Base-by-base conservation (phyloP, 2,113 vertebrate genomes). In the Steatornis caripensis region DNA sequence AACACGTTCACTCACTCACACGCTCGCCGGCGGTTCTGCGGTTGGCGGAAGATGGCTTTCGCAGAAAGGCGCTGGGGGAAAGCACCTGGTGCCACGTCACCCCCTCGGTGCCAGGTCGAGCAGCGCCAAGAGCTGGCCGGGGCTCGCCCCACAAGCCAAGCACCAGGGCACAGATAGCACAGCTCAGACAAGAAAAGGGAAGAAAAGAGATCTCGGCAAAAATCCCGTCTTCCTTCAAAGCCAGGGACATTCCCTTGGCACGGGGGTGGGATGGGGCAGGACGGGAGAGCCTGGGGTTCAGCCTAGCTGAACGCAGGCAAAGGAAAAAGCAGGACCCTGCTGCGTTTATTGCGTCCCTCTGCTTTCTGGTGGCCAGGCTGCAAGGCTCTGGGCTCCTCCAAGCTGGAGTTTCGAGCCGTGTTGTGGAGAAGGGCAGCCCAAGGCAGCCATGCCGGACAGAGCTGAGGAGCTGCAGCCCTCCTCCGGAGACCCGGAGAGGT, bases 1-100 rank as follows among this genome's bases (percentile, higher is more conserved):
- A 87, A n/a, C 6, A 2, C 2, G 0, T 27, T 39, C 29, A 45
- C 26, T 60, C 10, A 20, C 7, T 24, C 5, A 6, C 4, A 0
- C 0, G 3, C 19, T 60, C 24, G 9, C 24, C 8, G 2, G 0
- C 15, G 36, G 43, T 10, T 65, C 78, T 84, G 45, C 29, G 43
- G 55, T 3, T 37, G 49, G 65, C 41, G 5, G 51, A 84, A 84
- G 26, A 22, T 1, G 13, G 8, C 68, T 84, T 71, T 83, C 8
- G 8, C 8, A 57, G 71, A 24, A 79, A 12, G 37, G 37, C 17
- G 12, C 20, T 55, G 54, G 60, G 34, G 27, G 39, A 43, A 15
- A 34, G 5, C 48, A 29, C 12, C 13, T 32, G 6, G 23, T 15
- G 18, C 1, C 3, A 32, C 15, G 17, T 29, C 68, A 60, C 24